Evolutionary conservation across 2,797 vertebrate species (phyloP), one percentile per base, ranked within the genome.

Genomic region (Remorina albescens): DNA sequence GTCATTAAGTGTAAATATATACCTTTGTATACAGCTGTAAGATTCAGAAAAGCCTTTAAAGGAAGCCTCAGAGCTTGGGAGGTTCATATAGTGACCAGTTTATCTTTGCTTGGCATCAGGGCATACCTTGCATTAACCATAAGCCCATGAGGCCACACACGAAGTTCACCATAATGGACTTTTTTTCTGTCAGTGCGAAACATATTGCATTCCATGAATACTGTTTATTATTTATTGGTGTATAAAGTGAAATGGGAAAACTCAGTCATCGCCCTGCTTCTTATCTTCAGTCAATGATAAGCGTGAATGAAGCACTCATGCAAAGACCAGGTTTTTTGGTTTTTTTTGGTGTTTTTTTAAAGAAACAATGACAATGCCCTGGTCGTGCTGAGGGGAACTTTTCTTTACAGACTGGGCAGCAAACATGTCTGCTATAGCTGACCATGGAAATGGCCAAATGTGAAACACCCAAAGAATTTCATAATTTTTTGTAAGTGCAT

Each of bases 101-200:
- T 82, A 82, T 89, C 78, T 81, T 41, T 50, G 42, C 61, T 67
- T 67, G 56, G 21, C 67, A 79, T 85, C 76, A 74, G 72, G 49
- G 66, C 85, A 88, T 89, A 87, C 86, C 71, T 89, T 28, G 9
- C 72, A 84, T 88, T 82, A 80, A 86, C 46, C 56, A 46, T 62
- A 78, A 56, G 49, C 67, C 75, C 71, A 32, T 36, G 15, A 67
- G 78, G 23, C 83, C 90, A 86, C 87, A 74, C 84, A 89, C 28
- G 19, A 55, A 61, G 64, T 64, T 77, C 56, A 53, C 44, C 49
- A 58, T 64, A 60, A 49, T 73, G 60, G 39, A 68, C 32, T 74
- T 49, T 64, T 16, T n/a, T 50, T 49, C 61, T 25, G 2, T 46
- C 26, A 25, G 28, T 36, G 53, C 30, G 25, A 53, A 46, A n/a